Conservation (phyloP, 2,888 invertebrate species). For the Allygus modestus region DNA sequence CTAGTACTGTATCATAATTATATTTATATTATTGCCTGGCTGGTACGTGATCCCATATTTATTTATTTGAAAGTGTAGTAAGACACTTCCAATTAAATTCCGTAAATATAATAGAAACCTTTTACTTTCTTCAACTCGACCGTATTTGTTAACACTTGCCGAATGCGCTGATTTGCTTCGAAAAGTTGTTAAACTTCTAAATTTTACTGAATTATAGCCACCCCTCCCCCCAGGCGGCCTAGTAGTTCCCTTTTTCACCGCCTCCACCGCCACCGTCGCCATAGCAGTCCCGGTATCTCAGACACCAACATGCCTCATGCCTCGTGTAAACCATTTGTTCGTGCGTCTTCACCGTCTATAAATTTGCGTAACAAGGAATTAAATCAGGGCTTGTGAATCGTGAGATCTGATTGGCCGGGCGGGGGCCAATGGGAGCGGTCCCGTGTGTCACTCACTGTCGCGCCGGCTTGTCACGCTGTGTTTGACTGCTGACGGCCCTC, state of each 20-base stretch:
- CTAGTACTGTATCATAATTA: no score
- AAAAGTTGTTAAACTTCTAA: no score
- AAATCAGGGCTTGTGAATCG: conserved; percentile 55
- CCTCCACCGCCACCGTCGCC: no score
- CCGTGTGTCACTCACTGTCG: conserved; percentile 53
- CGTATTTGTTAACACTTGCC: no score
- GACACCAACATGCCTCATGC: background rate
- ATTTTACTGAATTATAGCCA: no score
- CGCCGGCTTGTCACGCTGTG: background rate
- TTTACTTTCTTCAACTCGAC: no score
- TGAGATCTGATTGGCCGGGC: conserved; percentile 56
- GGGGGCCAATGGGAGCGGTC: conserved; percentile 48
- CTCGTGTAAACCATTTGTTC: conserved; percentile 43
- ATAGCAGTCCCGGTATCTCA: background rate
- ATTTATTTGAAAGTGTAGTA: no score
- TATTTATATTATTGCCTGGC: no score
- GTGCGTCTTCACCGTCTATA: conserved; percentile 51
- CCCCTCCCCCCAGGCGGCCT: background rate
- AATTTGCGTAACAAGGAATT: conserved; percentile 63
- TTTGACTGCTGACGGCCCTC: background rate
- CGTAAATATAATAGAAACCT: no score
- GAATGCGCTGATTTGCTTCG: no score
- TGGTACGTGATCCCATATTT: no score
- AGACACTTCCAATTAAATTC: no score
- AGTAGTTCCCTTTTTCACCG: background rate